Conservation (phyloP, 2,888 invertebrate genomes). For the Lycaena phlaeas region DNA sequence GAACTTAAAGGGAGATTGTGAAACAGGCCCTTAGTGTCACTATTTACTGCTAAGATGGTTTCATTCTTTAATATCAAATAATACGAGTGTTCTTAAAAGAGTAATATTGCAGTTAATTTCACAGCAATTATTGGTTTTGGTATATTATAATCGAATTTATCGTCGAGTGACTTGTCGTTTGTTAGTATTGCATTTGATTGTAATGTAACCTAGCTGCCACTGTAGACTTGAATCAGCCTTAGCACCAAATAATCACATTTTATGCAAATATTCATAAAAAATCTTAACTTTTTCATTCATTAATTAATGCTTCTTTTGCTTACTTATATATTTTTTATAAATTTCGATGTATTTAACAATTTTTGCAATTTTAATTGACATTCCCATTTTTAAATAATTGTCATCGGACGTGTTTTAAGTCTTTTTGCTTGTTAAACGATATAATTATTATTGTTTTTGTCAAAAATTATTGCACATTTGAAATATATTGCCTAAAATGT, state of each 20-base stretch:
- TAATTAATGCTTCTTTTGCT: background rate
- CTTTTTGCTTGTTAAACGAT: background rate
- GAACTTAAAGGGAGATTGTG: too few species aligned
- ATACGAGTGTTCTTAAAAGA: too few species aligned
- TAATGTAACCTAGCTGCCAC: background rate
- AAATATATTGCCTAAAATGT: conserved; percentile 8
- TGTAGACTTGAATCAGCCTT: background rate
- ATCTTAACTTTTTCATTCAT: too few species aligned
- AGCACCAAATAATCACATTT: conserved; percentile 1
- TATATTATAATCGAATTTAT: too few species aligned
- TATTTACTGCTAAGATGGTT: too few species aligned
- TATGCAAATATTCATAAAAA: conserved; percentile 7
- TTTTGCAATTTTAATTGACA: background rate
- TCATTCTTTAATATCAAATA: too few species aligned
- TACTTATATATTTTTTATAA: background rate
- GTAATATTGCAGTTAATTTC: too few species aligned
- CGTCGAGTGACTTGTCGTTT: background rate
- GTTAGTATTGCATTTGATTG: background rate
- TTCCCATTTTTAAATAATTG: background rate
- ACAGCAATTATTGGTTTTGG: too few species aligned
- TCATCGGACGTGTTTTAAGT: background rate
- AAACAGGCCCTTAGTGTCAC: too few species aligned
- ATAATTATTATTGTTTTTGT: background rate
- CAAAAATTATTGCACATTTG: background rate
- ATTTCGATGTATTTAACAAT: background rate